Percentiles rank a stretch among this genome's conserved stretches.
These are phyloP conservation scores for Eubucco bourcierii DNA, from an alignment of 2,113 vertebrate species.

Conservation along the genomic window DNA sequence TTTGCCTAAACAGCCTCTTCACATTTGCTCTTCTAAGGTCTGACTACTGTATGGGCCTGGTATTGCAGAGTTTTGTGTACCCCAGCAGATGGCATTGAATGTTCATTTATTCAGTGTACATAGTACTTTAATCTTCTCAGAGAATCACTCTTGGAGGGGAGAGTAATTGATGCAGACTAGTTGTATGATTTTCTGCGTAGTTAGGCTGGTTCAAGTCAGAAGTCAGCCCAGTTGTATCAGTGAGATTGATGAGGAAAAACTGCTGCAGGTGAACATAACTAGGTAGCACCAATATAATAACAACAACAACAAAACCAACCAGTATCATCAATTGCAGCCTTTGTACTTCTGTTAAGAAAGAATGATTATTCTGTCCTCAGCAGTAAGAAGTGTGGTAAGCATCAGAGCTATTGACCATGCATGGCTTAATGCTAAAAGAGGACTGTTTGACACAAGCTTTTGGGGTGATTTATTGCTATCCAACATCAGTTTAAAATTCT, in stretches of 20 bases:
- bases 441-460: background rate
- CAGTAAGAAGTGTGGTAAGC: background rate
- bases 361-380: background rate
- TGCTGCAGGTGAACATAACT: background rate
- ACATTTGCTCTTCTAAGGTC: background rate
- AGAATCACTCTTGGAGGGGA: background rate
- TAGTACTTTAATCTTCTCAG: background rate
- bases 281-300: background rate
- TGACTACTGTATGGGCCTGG: background rate
- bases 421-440: background rate
- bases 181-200: background rate
- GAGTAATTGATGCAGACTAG: background rate
- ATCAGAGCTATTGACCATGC: background rate
- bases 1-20: background rate
- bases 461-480: background rate
- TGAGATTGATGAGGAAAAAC: background rate
- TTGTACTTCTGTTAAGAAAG: background rate
- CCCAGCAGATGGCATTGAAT: constrained; percentile 69
- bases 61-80: background rate
- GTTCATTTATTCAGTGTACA: background rate
- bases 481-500: background rate
- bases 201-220: background rate
- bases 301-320: background rate
- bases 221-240: background rate
- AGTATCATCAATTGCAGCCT: background rate